phyloP scores from a whole-genome alignment of 2,797 vertebrate genomes.

The Hippocampus kuda region DNA sequence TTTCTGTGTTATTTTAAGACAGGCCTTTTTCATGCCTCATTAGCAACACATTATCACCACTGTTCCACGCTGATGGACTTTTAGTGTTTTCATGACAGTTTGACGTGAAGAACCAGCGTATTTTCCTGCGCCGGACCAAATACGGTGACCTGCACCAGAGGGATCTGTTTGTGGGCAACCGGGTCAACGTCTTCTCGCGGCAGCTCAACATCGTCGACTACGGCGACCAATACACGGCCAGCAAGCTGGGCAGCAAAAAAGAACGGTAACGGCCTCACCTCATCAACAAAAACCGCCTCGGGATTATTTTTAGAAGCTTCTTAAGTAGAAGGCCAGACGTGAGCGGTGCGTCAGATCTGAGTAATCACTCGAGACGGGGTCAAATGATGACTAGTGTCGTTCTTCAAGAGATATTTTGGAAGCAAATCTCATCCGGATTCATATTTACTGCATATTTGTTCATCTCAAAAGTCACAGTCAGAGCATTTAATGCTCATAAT shows the following conservation, averaged over 20 bases:
- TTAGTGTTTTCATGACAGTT: conserved; percentile 59
- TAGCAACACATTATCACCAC: background rate
- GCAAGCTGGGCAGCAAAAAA: conserved; percentile 82
- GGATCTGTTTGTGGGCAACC: conserved; percentile 87
- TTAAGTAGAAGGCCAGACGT: background rate
- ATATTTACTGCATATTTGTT: background rate
- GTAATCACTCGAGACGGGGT: background rate
- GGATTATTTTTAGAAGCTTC: conserved; percentile 1
- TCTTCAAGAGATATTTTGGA: background rate
- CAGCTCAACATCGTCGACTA: conserved; percentile 85
- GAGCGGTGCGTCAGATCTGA: background rate
- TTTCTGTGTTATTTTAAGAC: background rate
- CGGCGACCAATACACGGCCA: conserved; percentile 86
- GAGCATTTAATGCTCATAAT: background rate
- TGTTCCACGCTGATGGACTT: background rate
- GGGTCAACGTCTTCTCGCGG: conserved; percentile 82
- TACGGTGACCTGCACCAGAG: conserved; percentile 73
- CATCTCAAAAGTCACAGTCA: background rate
- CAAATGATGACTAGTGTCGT: background rate
- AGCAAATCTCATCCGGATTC: background rate
- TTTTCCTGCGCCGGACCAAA: conserved; percentile 79
- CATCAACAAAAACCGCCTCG: background rate
- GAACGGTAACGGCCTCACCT: conserved; percentile 71
- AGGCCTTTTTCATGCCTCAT: background rate
- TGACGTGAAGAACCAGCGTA: conserved; percentile 85